These are phyloP conservation scores for Enteromius fasciolatus DNA, from an alignment of 2,797 vertebrate species.

Conservation along the genomic window DNA sequence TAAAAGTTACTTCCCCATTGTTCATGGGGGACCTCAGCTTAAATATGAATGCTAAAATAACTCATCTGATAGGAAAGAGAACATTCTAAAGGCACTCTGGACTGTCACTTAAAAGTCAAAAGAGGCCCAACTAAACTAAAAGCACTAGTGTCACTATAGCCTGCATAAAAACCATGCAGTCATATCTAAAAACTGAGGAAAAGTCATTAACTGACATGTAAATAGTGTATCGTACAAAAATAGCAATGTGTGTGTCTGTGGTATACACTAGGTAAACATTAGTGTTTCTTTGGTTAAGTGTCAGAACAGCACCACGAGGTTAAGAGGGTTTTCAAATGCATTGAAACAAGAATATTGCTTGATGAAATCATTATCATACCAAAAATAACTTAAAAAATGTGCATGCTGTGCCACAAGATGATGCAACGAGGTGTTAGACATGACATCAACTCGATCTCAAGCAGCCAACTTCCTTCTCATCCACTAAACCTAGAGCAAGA, in stretches of 20 bases:
- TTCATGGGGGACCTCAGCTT: neutral
- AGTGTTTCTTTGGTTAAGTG: slow-evolving; percentile 45
- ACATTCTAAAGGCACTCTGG: slow-evolving; percentile 12
- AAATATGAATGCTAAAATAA: slow-evolving; percentile 33
- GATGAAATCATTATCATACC: neutral
- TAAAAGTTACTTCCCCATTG: neutral
- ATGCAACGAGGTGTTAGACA: neutral
- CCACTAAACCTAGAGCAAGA: neutral
- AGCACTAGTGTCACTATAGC: slow-evolving; percentile 1
- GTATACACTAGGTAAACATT: slow-evolving; percentile 43
- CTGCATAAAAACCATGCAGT: slow-evolving; percentile 19
- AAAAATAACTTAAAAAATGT: neutral
- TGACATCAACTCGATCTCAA: neutral
- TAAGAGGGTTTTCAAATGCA: slow-evolving; percentile 7
- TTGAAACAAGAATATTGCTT: neutral
- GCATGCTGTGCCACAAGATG: neutral
- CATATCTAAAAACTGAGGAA: neutral
- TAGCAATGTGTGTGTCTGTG: slow-evolving; percentile 23
- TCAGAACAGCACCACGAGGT: slow-evolving; percentile 5
- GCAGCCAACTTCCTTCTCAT: slow-evolving; percentile 3
- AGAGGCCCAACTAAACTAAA: slow-evolving; percentile 8
- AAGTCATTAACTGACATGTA: neutral
- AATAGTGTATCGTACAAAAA: slow-evolving; percentile 32
- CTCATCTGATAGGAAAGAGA: neutral
- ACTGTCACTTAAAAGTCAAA: neutral